Evolutionary conservation across 2,888 invertebrate species (phyloP), one percentile per base, ranked within the genome.

Genomic region (Unio pictorum): DNA sequence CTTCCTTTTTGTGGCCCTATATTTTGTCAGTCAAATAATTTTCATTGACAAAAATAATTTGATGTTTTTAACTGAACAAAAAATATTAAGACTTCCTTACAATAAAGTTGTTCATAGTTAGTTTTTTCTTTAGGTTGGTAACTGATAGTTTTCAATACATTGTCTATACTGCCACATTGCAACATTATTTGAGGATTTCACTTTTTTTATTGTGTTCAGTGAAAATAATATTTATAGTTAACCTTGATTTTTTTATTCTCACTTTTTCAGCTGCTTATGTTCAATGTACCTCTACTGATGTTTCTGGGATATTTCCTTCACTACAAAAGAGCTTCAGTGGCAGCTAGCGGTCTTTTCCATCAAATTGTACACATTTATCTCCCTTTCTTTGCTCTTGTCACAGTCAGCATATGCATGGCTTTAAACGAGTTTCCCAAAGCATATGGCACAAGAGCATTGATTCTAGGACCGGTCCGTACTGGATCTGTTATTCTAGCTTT

Each of bases 391-490:
- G 57, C 81, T 28, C 64, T 87, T 28, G 55, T 87, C 88, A 85
- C 93, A 67, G 86, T 93, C 69, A 91, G 94, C 89, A 93, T 93
- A 0, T 95, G 94, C 87, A 72, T 87, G 26, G 83, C 85, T 15
- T 67, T 81, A 28, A 72, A 72, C 11, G 94, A 94, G 87, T 95
- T 95, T 87, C 95, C 94, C 93, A 87, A 94, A 79, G 94, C 95
- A 23, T 95, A 96, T 90, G 95, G 95, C 17, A 93, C 93, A 1
- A 88, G 94, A 87, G 94, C 95, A 1, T 93, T 95, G 74, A 78
- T 95, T 67, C 91, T 95, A 74, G 95, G 95, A 65, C 95, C 95
- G 0, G 90, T 96, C 64, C 92, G 95, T 80, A 94, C 95, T 0
- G 96, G 95, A 94, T 94, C 95, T 67, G 91, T 95, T 66, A 86